These are phyloP conservation scores for Diplazon laetatorius DNA, from an alignment of 2,888 invertebrate genomes.

Conservation along the genomic window DNA sequence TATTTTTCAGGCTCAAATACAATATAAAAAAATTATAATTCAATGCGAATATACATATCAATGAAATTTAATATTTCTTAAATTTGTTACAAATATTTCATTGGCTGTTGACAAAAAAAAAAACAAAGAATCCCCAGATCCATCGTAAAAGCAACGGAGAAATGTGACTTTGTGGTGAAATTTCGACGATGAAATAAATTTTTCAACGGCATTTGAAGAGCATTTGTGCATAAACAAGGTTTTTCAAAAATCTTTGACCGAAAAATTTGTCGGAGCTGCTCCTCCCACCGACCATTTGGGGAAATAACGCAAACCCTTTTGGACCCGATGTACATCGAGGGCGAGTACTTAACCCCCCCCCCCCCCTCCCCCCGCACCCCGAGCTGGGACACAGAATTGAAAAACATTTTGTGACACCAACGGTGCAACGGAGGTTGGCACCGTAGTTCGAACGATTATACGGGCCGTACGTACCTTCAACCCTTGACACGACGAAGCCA, in stretches of 20 bases:
- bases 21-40: too few species aligned
- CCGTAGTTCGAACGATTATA: background rate
- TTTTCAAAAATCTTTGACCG: background rate
- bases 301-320: slow-evolving; percentile 4
- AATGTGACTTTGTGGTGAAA: too few species aligned
- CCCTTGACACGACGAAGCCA: slow-evolving; percentile 20
- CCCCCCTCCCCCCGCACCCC: too few species aligned
- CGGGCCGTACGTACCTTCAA: background rate
- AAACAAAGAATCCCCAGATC: too few species aligned
- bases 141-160: too few species aligned
- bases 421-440: slow-evolving; percentile 16
- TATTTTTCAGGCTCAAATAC: too few species aligned
- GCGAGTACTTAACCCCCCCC: background rate
- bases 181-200: background rate
- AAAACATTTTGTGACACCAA: slow-evolving; percentile 66
- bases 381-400: slow-evolving; percentile 48
- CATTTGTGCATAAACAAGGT: background rate
- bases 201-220: background rate
- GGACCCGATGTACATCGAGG: background rate
- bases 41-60: too few species aligned
- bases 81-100: too few species aligned
- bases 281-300: slow-evolving; percentile 15
- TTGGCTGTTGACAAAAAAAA: too few species aligned
- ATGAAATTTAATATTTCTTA: too few species aligned
- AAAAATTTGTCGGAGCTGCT: slow-evolving; percentile 8